A percentile compares a stretch with the other conserved stretches of the same genome.
These are phyloP conservation scores for Protonibea diacanthus DNA, from an alignment of 2,797 vertebrate species.

Conservation along the genomic window DNA sequence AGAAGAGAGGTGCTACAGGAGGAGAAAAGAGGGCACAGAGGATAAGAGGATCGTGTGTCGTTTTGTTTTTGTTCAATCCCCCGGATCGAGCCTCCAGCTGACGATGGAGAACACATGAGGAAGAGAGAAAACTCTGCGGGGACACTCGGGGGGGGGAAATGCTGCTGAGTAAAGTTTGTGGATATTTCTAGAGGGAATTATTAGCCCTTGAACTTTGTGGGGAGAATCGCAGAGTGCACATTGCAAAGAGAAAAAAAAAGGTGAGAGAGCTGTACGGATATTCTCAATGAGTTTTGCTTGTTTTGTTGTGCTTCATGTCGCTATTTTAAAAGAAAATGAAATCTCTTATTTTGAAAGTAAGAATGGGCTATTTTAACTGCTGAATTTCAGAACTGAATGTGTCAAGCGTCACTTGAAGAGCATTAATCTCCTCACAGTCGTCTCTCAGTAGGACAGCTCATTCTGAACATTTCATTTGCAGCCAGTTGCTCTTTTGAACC, in stretches of 20 bases:
- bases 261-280: slow-evolving; percentile 36
- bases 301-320: neutral
- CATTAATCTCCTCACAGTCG: neutral
- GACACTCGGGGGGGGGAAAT: slow-evolving; percentile 43
- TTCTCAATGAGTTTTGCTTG: neutral
- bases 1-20: slow-evolving; percentile 11
- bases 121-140: slow-evolving; percentile 23
- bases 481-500: neutral
- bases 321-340: neutral
- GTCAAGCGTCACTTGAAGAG: neutral
- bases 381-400: neutral
- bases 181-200: slow-evolving; percentile 64
- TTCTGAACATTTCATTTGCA: neutral
- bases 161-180: slow-evolving; percentile 74
- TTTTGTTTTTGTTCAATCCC: slow-evolving; percentile 22
- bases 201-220: slow-evolving; percentile 51
- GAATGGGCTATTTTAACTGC: neutral
- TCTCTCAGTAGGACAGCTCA: neutral
- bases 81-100: slow-evolving; percentile 9
- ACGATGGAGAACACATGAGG: slow-evolving; percentile 74
- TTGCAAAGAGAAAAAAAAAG: slow-evolving; percentile 29
- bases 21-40: slow-evolving; percentile 8
- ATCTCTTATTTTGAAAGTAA: slow-evolving; percentile 5
- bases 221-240: slow-evolving; percentile 9
- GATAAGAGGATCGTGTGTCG: slow-evolving; percentile 35